Conservation (phyloP, 2,797 vertebrate genomes). For the Eulemur mongoz region DNA sequence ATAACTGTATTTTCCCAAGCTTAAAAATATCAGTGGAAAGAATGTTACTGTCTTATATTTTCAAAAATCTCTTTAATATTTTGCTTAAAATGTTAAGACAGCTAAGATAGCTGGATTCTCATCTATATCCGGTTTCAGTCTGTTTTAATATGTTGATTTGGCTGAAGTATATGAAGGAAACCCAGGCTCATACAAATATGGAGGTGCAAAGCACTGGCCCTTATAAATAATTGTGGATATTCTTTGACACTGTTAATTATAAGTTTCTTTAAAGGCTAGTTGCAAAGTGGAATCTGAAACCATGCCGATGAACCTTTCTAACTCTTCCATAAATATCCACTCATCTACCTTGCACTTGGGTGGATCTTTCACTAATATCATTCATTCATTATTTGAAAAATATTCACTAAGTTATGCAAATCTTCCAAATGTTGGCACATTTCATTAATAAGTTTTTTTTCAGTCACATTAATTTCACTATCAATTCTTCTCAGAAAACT, state of each 20-base stretch:
- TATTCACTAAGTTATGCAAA: not conserved
- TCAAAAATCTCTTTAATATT: not conserved
- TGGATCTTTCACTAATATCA: not conserved
- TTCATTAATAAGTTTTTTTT: slow-evolving; percentile 7
- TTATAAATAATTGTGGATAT: not conserved
- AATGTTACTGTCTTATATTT: not conserved
- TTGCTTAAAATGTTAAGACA: not conserved
- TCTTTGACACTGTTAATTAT: not conserved
- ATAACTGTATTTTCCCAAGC: not conserved
- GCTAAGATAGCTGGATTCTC: not conserved
- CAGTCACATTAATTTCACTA: not conserved
- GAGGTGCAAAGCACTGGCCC: not conserved
- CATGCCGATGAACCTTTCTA: not conserved
- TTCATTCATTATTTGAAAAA: not conserved
- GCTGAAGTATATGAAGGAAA: not conserved
- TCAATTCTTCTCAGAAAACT: not conserved
- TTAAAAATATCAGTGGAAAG: slow-evolving; percentile 35
- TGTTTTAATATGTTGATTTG: not conserved
- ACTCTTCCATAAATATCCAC: not conserved
- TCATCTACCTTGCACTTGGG: not conserved
- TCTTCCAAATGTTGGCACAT: not conserved
- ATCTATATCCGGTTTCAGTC: not conserved
- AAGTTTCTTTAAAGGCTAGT: slow-evolving; percentile 36
- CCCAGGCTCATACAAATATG: not conserved
- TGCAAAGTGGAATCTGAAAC: slow-evolving; percentile 30